Base-by-base conservation (phyloP, 2,888 invertebrate genomes). In the Diaphora mendica region DNA sequence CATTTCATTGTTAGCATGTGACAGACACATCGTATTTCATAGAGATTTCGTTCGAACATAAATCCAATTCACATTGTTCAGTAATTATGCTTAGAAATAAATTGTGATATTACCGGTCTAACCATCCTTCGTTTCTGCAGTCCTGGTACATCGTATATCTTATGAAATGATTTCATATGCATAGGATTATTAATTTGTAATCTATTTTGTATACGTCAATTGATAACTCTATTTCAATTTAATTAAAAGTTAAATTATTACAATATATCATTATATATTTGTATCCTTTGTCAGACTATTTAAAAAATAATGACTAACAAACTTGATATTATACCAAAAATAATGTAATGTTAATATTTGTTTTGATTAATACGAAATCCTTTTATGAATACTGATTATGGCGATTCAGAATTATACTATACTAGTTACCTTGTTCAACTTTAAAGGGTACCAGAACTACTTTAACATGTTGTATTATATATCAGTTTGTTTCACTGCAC, bases 11-110 rank as follows among this genome's bases (percentile, higher is more conserved):
- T 90, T 87, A 86, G 81, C 70, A 78, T 77, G 78, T 87, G 88
- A 89, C 78, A 80, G 85, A 80, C 88, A 83, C 79, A 83, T 83
- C 85, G 87, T 91, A 90, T 88, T 86, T 91, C 90, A 91, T 87
- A 86, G 86, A 90, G 89, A 90, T 91, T 91, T 88, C 87, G 84
- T 86, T 85, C 76, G 82, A 79, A 82, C 86, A 89, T 91, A 90
- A 90, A 91, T 90, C 87, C 82, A 80, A 67, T 77, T 79, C 81
- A 79, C 86, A 86, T 89, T 89, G 88, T 89, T 87, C 81, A 86
- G 83, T 88, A 86, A 88, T 88, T 88, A 87, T 83, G 77, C 79
- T 82, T 84, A 79, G 76, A 81, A 85, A 81, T 85, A 84, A 76
- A 84, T 81, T 78, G 79, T 83, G 77, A 82, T 79, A 81, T 77